phyloP scores from a whole-genome alignment of 2,113 vertebrate genomes.

The Lophotis ruficrista region DNA sequence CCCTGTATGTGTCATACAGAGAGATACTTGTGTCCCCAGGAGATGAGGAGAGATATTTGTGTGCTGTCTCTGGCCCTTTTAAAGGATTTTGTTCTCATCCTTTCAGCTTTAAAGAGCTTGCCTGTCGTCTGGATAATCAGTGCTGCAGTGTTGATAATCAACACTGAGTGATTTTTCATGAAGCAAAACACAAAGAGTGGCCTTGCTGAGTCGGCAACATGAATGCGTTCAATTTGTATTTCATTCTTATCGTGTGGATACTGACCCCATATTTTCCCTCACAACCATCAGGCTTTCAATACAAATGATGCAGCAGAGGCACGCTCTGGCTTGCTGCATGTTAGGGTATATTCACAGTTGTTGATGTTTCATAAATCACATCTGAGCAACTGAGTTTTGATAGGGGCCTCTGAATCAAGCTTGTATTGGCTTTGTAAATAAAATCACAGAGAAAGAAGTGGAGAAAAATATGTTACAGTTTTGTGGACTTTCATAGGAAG shows the following conservation, averaged over 20 bases:
- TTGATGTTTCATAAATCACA: neutral
- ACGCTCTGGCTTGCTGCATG: neutral
- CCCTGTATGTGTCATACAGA: neutral
- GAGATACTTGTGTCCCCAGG: neutral
- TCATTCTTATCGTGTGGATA: neutral
- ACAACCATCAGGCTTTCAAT: neutral
- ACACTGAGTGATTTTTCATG: conserved; percentile 3
- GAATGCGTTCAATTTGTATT: neutral
- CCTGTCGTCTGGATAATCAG: neutral
- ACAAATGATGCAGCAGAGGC: neutral
- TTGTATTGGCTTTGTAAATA: neutral
- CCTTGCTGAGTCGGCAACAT: neutral
- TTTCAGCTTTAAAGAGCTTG: neutral
- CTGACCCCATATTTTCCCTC: neutral
- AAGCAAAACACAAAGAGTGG: neutral
- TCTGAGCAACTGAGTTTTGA: neutral
- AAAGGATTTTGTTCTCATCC: neutral
- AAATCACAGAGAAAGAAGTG: neutral
- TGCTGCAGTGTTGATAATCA: neutral
- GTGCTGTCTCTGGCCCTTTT: neutral
- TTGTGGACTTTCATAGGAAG: neutral
- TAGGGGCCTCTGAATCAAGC: neutral
- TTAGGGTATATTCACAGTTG: neutral
- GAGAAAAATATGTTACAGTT: neutral
- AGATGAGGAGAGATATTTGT: neutral